Base-by-base conservation (phyloP, 2,113 vertebrate species). In the Hippocampus guttulatus region DNA sequence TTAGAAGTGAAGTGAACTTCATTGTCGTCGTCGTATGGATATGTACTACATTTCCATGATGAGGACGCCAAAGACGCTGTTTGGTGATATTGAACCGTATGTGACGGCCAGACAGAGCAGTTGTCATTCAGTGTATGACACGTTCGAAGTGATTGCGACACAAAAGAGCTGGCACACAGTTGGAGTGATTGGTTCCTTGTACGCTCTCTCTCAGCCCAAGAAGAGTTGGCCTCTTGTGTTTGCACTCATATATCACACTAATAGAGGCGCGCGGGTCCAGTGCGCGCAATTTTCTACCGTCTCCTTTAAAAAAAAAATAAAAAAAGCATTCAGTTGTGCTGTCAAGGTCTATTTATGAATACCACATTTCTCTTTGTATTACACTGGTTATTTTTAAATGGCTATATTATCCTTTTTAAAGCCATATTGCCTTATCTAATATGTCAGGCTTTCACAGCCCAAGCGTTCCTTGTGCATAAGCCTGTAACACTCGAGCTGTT, bases 401-500 rank as follows among this genome's bases (percentile, higher is more conserved):
- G 18, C 47, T 71, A 51, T 27, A n/a, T 75, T 72, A 71, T 68
- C 18, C 47, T 71, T 45, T 57, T 55, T 21, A 25, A 74, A 71
- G 33, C 64, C 77, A 77, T 81, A 71, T 71, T 75, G 49, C 25
- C 51, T 18, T 57, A 40, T 72, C 40, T 51, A 66, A 75, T 60
- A 45, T 67, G 47, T 62, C 57, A 55, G 41, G 57, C 43, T 68
- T 65, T 41, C 23, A 25, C 70, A 64, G 12, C 55, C 55, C 33
- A 7, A 18, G 8, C 70, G 47, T 63, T 60, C 14, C 20, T 66
- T 25, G 7, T n/a, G 75, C 33, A 65, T 64, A 64, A 76, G 73
- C 64, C 52, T 77, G 54, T 69, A 77, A 81, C 77, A 64, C 68
- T 69, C 55, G 57, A 64, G 73, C n/a, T 40, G 54, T 51, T 69